phyloP scores from a whole-genome alignment of 2,888 invertebrate species.

The Allacma fusca region DNA sequence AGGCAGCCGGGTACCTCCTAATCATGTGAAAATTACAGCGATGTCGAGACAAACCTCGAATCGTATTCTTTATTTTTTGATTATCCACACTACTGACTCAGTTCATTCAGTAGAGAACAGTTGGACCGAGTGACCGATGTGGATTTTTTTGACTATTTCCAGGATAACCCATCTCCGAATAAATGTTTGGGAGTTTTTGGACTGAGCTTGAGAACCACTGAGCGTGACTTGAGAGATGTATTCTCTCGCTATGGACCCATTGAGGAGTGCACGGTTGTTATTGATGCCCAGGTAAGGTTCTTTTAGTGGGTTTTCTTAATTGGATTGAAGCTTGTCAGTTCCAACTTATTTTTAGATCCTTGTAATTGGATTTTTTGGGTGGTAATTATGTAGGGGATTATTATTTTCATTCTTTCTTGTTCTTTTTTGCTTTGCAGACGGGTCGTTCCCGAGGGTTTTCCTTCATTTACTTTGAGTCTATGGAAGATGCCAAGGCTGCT shows the following conservation, averaged over 20 bases:
- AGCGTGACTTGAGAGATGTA: constrained; percentile 68
- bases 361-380: neutral
- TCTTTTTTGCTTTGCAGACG: constrained; percentile 70
- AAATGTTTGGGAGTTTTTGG: constrained; percentile 71
- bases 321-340: no score
- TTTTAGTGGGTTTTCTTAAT: neutral
- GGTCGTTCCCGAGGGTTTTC: constrained; percentile 94
- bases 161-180: constrained; percentile 68
- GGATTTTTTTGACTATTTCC: neutral
- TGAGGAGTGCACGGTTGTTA: constrained; percentile 63
- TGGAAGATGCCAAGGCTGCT: constrained; percentile 89
- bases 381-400: neutral
- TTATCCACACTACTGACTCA: neutral
- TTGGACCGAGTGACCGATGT: neutral
- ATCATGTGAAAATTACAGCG: constrained; percentile 5
- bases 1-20: constrained; percentile 22
- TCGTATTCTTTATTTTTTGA: neutral
- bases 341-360: neutral
- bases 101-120: no score
- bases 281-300: constrained; percentile 58
- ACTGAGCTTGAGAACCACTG: constrained; percentile 69
- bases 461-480: constrained; percentile 90
- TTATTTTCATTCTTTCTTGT: neutral
- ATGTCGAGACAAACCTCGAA: neutral
- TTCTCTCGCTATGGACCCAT: constrained; percentile 69